These are phyloP conservation scores for Paralichthys olivaceus DNA, from an alignment of 2,113 vertebrate species.

Conservation along the genomic window DNA sequence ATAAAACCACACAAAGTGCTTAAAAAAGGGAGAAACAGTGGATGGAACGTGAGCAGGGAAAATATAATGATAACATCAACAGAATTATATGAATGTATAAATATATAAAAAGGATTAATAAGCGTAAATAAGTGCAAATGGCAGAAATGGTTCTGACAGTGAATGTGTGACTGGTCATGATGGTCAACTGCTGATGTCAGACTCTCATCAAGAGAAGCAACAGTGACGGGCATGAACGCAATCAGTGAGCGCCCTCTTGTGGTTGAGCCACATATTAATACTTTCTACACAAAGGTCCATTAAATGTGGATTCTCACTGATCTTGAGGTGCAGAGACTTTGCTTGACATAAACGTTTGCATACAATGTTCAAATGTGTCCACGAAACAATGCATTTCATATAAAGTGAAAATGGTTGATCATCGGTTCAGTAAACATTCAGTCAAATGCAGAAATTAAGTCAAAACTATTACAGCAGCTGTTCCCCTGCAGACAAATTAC, in stretches of 20 bases:
- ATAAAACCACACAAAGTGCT: no score
- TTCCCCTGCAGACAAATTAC: no score
- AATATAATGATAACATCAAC: neutral
- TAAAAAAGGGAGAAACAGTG: no score
- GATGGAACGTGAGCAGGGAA: neutral
- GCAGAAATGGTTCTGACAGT: neutral
- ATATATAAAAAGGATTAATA: neutral
- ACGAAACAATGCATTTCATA: no score
- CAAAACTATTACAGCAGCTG: no score
- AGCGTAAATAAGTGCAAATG: no score
- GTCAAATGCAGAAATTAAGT: no score
- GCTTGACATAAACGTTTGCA: no score
- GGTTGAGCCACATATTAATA: constrained; percentile 18
- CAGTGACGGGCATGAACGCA: constrained; percentile 1
- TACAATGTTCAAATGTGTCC: no score
- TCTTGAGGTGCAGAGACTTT: neutral
- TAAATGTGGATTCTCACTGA: neutral
- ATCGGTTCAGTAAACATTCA: no score
- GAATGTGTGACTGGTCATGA: neutral
- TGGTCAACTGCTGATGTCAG: neutral
- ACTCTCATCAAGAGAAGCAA: neutral
- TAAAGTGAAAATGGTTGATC: no score
- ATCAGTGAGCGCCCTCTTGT: constrained; percentile 71
- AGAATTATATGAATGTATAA: neutral
- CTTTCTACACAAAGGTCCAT: neutral